phyloP scores from a whole-genome alignment of 1,140 invertebrate species.

The Matsumurasca onukii region DNA sequence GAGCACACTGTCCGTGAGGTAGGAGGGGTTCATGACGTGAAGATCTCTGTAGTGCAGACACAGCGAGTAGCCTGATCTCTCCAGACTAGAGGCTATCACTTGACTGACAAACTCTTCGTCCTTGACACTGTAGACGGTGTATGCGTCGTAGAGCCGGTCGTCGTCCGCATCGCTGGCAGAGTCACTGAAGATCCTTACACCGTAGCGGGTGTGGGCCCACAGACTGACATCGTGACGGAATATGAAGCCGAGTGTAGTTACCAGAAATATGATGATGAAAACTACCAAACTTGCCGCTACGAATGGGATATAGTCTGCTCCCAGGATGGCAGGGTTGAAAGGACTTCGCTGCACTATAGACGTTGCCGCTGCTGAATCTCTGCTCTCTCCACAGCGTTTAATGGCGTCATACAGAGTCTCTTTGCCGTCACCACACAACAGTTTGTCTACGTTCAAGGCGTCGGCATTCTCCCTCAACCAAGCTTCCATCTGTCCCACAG shows the following conservation, averaged over 20 bases:
- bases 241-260: slow-evolving; percentile 68
- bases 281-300: slow-evolving; percentile 70
- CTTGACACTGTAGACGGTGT: slow-evolving; percentile 82
- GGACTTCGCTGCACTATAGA: slow-evolving; percentile 61
- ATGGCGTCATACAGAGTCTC: slow-evolving; percentile 59
- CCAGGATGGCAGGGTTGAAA: slow-evolving; percentile 55
- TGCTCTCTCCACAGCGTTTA: slow-evolving; percentile 60
- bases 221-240: slow-evolving; percentile 73
- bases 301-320: slow-evolving; percentile 67
- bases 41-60: slow-evolving; percentile 75
- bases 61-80: slow-evolving; percentile 69
- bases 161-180: slow-evolving; percentile 55
- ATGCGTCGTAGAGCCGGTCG: slow-evolving; percentile 81
- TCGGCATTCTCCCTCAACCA: slow-evolving; percentile 63
- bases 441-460: slow-evolving; percentile 55
- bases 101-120: slow-evolving; percentile 79
- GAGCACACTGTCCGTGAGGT: slow-evolving; percentile 71
- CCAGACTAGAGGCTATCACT: slow-evolving; percentile 74
- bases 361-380: slow-evolving; percentile 61
- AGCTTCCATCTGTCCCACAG: slow-evolving; percentile 60
- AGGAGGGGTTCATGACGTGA: slow-evolving; percentile 60
- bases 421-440: slow-evolving; percentile 56
- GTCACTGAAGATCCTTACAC: slow-evolving; percentile 68
- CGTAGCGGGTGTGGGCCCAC: slow-evolving; percentile 73
- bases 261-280: slow-evolving; percentile 67